Conservation (phyloP, 2,888 invertebrate genomes). For the Spilarctia lutea region DNA sequence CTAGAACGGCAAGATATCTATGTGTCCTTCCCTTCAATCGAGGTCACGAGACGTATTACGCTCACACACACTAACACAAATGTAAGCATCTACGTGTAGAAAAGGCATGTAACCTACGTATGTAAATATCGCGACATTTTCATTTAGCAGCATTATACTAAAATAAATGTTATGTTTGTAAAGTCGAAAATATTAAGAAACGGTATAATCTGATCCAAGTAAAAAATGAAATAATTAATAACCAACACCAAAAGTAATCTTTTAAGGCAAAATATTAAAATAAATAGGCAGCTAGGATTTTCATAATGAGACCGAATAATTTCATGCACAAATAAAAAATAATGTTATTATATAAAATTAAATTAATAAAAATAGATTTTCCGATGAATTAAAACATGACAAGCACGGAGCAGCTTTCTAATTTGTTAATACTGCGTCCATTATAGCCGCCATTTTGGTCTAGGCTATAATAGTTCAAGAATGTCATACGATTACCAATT, state of each 20-base stretch:
- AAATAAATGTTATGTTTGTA: conserved; percentile 22
- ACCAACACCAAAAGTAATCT: conserved; percentile 49
- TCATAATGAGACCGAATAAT: conserved; percentile 20
- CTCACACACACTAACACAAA: conserved; percentile 77
- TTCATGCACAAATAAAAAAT: conserved; percentile 53
- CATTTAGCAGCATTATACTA: conserved; percentile 64
- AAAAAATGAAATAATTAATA: conserved; percentile 24
- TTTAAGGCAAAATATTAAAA: conserved; percentile 27
- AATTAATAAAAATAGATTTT: conserved; percentile 8
- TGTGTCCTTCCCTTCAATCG: conserved; percentile 75
- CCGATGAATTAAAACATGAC: conserved; percentile 21
- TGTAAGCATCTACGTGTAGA: conserved; percentile 41
- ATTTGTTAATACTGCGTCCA: conserved; percentile 23
- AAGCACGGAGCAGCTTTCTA: conserved; percentile 32
- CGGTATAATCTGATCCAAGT: conserved; percentile 25
- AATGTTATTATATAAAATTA: conserved; percentile 8
- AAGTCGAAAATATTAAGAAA: conserved; percentile 4
- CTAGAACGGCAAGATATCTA: conserved; percentile 79
- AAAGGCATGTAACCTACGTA: conserved; percentile 49
- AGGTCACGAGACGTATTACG: conserved; percentile 78
- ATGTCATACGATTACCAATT: conserved; percentile 50
- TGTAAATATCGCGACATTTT: conserved; percentile 52
- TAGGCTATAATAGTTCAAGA: conserved; percentile 39
- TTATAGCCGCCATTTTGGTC: conserved; percentile 68
- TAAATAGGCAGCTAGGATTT: conserved; percentile 28